Evolutionary conservation across 2,888 invertebrate species (phyloP), one percentile per base, ranked within the genome.

Genomic region (Altica lythri): DNA sequence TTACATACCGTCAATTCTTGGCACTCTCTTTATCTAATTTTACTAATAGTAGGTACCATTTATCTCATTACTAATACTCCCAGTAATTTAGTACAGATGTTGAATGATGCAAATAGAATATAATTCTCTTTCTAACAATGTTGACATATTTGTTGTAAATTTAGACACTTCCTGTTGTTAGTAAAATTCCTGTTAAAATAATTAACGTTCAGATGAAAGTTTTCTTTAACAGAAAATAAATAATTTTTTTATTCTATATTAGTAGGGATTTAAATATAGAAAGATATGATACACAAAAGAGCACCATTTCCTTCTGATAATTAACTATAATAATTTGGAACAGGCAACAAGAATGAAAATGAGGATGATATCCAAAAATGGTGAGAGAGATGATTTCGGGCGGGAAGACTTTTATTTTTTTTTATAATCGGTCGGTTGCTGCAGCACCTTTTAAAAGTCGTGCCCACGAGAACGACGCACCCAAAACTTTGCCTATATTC

Each of bases 321-420:
- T 49, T 49, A 49, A 32, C 49, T 49, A 49, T 22, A 40, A 18
- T 38, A 48, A 49, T 49, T 49, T 49, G 32, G 40, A 49, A 49
- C 19, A 49, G 40, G 29, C 32, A 49, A 49, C 49, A 40, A 40
- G 13, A 43, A 55, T 55, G 55, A 55, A 55, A 55, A 60, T 61
- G 53, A 53, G 51, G 52, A 44, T 55, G 58, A 54, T 58, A 47
- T 51, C 49, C 35, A 57, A 53, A 55, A 57, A 57, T 48, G 54
- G 49, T 46, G 63, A 65, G 49, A 43, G 63, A 65, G 64, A 69
- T 72, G 73, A 72, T 74, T 74, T 74, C 74, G 75, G 76, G 76
- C 75, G 75, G 77, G 77, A 77, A 77, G 77, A 77, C 77, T 75
- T 75, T 66, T 66, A 58, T 63, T 63, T n/a, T n/a, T n/a, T n/a